Percentiles rank a stretch among this genome's conserved stretches.
Conservation (phyloP, 1,140 invertebrate genomes). For the Augochlora pura region DNA sequence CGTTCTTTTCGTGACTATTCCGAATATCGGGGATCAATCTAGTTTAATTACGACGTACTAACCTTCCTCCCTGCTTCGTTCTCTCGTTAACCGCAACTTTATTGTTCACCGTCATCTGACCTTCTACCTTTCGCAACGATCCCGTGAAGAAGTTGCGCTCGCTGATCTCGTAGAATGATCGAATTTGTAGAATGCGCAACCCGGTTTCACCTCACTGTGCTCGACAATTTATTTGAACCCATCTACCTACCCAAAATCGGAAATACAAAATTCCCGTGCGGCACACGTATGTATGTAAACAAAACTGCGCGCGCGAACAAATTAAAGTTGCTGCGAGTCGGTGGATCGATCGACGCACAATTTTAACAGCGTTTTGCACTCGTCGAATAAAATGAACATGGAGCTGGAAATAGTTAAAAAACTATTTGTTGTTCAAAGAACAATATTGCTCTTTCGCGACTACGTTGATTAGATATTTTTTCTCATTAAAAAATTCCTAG, state of each 20-base stretch:
- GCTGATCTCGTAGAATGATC: background rate
- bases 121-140: background rate
- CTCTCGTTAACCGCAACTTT: slow-evolving; percentile 41
- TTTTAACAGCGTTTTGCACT: background rate
- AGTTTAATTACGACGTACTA: background rate
- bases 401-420: background rate
- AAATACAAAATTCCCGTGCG: slow-evolving; percentile 46
- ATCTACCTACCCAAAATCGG: slow-evolving; percentile 50
- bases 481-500: no score
- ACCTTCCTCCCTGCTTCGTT: slow-evolving; percentile 37
- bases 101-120: slow-evolving; percentile 58
- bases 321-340: slow-evolving; percentile 54
- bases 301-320: slow-evolving; percentile 40
- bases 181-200: background rate
- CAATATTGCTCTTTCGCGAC: background rate
- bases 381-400: background rate
- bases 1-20: no score
- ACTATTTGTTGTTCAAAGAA: no score
- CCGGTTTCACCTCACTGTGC: background rate
- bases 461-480: no score
- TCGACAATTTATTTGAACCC: background rate
- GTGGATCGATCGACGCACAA: background rate
- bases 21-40: background rate
- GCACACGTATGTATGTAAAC: slow-evolving; percentile 47
- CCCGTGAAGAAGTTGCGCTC: background rate